Evolutionary conservation across 1,140 invertebrate species (phyloP).

Genomic region (Apolygus lucorum): DNA sequence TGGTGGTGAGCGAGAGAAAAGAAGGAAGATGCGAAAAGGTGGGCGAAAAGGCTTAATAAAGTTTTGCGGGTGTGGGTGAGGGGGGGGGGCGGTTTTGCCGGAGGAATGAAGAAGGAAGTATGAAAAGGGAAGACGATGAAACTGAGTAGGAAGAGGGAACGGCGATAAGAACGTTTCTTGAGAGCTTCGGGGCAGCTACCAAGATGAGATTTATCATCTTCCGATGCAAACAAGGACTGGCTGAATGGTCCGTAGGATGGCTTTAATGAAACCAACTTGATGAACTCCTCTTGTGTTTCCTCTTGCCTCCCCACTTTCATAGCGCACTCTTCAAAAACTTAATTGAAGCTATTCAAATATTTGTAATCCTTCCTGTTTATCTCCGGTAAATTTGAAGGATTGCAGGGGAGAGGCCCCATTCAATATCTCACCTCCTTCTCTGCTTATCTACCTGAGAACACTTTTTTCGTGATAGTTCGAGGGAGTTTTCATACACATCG

Average conservation of each 20-base stretch:
- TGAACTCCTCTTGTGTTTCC: background rate
- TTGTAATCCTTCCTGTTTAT: constrained; percentile 5
- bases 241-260: constrained; percentile 1
- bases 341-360: constrained; percentile 17
- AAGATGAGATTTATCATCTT: constrained; percentile 15
- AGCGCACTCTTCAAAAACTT: constrained; percentile 5
- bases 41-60: background rate
- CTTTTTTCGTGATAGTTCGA: too few relatives aligned
- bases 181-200: background rate
- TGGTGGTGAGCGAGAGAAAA: background rate
- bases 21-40: background rate
- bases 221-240: constrained; percentile 9
- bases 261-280: constrained; percentile 15
- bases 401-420: background rate
- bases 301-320: background rate
- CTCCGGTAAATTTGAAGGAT: background rate
- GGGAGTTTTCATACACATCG: too few relatives aligned
- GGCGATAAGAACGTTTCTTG: background rate
- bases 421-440: too few relatives aligned
- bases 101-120: too few relatives aligned
- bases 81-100: too few relatives aligned
- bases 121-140: too few relatives aligned
- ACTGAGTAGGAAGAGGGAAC: background rate
- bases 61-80: too few relatives aligned
- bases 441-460: too few relatives aligned